These are phyloP conservation scores for Pelobates fuscus DNA, from an alignment of 2,113 vertebrate species.

Conservation along the genomic window DNA sequence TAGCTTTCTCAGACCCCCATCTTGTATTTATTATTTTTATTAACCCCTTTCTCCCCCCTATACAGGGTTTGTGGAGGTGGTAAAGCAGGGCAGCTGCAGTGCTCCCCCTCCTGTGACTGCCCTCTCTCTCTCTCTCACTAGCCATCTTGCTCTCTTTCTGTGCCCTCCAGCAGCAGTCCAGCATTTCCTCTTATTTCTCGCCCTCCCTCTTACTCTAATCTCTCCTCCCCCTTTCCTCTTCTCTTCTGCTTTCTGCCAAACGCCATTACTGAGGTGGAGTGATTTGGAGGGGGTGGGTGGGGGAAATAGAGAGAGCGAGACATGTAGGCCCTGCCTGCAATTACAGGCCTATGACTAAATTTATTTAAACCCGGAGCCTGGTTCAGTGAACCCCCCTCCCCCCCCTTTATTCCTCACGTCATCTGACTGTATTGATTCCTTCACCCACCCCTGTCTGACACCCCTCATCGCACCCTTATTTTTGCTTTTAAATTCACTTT, in stretches of 20 bases:
- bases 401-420: not conserved
- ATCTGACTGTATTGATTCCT: no score
- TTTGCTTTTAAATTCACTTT: slow-evolving; percentile 23
- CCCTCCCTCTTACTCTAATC: slow-evolving; percentile 47
- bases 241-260: slow-evolving; percentile 66
- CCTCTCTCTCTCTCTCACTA: not conserved
- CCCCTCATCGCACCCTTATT: not conserved
- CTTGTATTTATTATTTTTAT: not conserved
- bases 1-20: not conserved
- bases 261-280: slow-evolving; percentile 85
- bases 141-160: not conserved
- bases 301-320: slow-evolving; percentile 21
- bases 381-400: no score
- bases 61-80: not conserved
- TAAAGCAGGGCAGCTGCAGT: not conserved
- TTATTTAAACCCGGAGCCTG: not conserved
- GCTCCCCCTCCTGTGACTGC: not conserved
- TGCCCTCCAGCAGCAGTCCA: slow-evolving; percentile 18
- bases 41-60: not conserved
- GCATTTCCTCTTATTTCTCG: slow-evolving; percentile 20
- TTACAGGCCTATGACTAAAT: slow-evolving; percentile 34
- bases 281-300: slow-evolving; percentile 62
- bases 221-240: slow-evolving; percentile 45
- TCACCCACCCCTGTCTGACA: no score
- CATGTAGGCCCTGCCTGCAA: slow-evolving; percentile 71